Evolutionary conservation across 2,113 vertebrate genomes (phyloP).

Genomic region (Charina bottae): DNA sequence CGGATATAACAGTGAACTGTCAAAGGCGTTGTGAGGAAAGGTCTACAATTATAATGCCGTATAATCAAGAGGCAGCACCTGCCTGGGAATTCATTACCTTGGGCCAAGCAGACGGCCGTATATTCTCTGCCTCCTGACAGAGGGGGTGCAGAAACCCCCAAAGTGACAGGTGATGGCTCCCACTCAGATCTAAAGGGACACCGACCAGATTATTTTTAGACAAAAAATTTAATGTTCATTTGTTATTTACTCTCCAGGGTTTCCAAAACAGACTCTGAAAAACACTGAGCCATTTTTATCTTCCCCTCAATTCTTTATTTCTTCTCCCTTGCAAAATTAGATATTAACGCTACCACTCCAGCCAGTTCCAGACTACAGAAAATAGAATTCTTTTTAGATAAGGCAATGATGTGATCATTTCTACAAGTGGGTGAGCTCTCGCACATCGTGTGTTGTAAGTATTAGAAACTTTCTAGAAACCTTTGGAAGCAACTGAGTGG

Average conservation of each 20-base stretch:
- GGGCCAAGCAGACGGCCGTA: background rate
- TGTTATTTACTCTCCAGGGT: constrained; percentile 19
- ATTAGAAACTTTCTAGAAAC: background rate
- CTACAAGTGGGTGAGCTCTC: background rate
- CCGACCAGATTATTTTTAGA: constrained; percentile 41
- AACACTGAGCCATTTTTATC: constrained; percentile 17
- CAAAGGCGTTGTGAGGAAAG: constrained; percentile 9
- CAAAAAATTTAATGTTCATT: constrained; percentile 30
- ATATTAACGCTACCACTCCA: background rate
- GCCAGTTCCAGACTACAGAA: background rate
- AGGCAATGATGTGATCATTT: background rate
- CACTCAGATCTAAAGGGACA: constrained; percentile 41
- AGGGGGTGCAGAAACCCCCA: constrained; percentile 19
- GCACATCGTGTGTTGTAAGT: no score
- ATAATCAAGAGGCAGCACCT: constrained; percentile 9
- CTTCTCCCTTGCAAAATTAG: constrained; percentile 1
- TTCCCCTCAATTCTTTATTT: background rate
- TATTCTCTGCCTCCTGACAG: constrained; percentile 30
- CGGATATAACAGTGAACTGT: constrained; percentile 17
- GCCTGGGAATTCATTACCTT: constrained; percentile 21
- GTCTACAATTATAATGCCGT: constrained; percentile 9
- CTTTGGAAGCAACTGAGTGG: no score
- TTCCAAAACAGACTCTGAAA: constrained; percentile 7
- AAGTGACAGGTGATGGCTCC: background rate
- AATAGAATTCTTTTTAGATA: background rate